Base-by-base conservation (phyloP, 2,797 vertebrate genomes). In the Gobio occitaniae region DNA sequence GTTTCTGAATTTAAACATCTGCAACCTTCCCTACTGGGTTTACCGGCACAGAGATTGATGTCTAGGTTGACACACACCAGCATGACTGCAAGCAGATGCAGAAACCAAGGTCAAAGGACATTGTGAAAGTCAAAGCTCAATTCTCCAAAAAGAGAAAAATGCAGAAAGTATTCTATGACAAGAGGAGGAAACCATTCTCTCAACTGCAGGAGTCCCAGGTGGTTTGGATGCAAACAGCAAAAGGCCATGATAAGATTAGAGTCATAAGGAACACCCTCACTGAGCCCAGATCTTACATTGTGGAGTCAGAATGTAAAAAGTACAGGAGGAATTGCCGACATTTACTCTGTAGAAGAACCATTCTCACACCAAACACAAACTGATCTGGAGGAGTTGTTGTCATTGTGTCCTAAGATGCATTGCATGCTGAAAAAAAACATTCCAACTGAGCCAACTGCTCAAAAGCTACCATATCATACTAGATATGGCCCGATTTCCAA, bases 301-400 rank as follows among this genome's bases (percentile, higher is more conserved):
- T 52, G 16, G 78, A 80, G 48, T 29, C 54, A 25, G 25, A 50
- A 2, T 41, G 81, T 47, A 83, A 48, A 32, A 16, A 56, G 38
- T 65, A 83, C 56, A 75, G 81, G 54, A 75, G 25, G 12, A 75
- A 75, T 48, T 10, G 38, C 12, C 2, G 6, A 19, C 54, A 78
- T 48, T n/a, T 75, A 59, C 41, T 75, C 81, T 75, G 54, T 63
- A 59, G 29, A 56, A 48, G 54, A 83, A 70, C 48, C 19, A 17
- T 2, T 48, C n/a, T 15, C 59, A 32, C 59, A 48, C 10, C 29
- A 5, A 9, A 32, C 59, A 48, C 77, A 65, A 32, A 9, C 7
- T 5, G 7, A 16, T 41, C 19, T 56, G 19, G 32, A 59, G 6
- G 74, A 41, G 17, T 41, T 69, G 2, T 69, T 12, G 9, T 17